These are phyloP conservation scores for Bucco capensis DNA, from an alignment of 2,113 vertebrate genomes.

Conservation along the genomic window DNA sequence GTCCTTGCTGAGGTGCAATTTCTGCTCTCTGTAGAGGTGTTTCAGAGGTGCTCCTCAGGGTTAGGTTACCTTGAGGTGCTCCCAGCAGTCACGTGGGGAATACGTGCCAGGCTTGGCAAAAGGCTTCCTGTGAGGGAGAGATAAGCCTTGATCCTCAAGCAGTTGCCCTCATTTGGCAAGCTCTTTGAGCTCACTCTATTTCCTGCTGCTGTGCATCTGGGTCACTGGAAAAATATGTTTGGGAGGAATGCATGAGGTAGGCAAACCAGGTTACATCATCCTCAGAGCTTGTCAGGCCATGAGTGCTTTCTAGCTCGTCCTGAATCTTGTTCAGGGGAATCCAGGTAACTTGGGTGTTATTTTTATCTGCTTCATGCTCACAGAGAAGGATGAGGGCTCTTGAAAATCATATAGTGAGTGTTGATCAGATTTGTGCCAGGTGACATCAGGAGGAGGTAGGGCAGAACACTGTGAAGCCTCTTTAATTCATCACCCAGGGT, in stretches of 20 bases:
- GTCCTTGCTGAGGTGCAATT: neutral
- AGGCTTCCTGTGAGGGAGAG: slow-evolving; percentile 25
- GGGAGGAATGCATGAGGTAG: neutral
- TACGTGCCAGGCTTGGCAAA: neutral
- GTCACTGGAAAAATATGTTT: slow-evolving; percentile 56
- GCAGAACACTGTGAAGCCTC: neutral
- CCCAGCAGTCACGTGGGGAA: neutral
- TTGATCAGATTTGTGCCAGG: neutral
- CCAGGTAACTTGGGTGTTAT: neutral
- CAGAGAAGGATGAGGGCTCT: neutral
- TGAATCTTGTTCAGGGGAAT: neutral
- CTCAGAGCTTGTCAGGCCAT: neutral
- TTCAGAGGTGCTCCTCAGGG: neutral
- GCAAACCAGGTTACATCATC: slow-evolving; percentile 26
- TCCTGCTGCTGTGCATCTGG: slow-evolving; percentile 13
- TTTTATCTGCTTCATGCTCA: neutral
- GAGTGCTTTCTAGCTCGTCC: neutral
- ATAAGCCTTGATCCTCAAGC: slow-evolving; percentile 2
- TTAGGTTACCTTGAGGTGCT: neutral
- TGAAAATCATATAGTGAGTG: neutral
- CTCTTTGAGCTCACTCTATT: slow-evolving; percentile 1
- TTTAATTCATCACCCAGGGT: neutral
- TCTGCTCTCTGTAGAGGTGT: neutral
- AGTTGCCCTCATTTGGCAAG: slow-evolving; percentile 39
- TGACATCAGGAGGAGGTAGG: neutral